A percentile compares a stretch with the other conserved stretches of the same genome.
phyloP scores from a whole-genome alignment of 92 coral and sea anemone genomes.

The Phenganax stokvisi region DNA sequence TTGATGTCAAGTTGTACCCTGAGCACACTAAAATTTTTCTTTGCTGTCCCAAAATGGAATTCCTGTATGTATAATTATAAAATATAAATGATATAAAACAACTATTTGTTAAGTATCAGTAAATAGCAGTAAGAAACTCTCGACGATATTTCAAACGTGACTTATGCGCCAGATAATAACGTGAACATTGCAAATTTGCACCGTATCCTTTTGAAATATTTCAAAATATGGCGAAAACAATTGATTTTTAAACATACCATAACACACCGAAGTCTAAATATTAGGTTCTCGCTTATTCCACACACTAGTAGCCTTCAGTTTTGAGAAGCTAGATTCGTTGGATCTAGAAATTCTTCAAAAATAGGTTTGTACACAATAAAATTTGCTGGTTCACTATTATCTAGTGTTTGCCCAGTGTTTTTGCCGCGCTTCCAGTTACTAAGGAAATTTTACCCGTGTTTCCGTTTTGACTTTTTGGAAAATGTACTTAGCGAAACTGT shows the following conservation, averaged over 20 bases:
- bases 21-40: no score
- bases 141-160: not conserved
- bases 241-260: constrained; percentile 1
- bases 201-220: constrained; percentile 1
- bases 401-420: not conserved
- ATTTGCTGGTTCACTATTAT: not conserved
- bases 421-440: constrained; percentile 39
- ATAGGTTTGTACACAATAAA: not conserved
- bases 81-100: not conserved
- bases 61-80: not conserved
- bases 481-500: no score
- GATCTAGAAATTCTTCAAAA: not conserved
- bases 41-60: constrained; percentile 10
- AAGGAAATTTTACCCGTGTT: not conserved
- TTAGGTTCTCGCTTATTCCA: not conserved
- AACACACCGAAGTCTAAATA: not conserved
- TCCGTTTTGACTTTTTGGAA: no score
- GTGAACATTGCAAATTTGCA: not conserved
- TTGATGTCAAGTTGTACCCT: no score
- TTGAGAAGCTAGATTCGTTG: not conserved
- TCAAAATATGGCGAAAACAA: not conserved
- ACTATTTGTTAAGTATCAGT: not conserved
- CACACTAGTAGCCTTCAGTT: not conserved
- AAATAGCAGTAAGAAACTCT: not conserved
- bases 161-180: not conserved